A percentile compares a stretch with the other conserved stretches of the same genome.
Evolutionary conservation across 2,888 invertebrate genomes (phyloP).

Genomic region (Eutolmus rufibarbis): DNA sequence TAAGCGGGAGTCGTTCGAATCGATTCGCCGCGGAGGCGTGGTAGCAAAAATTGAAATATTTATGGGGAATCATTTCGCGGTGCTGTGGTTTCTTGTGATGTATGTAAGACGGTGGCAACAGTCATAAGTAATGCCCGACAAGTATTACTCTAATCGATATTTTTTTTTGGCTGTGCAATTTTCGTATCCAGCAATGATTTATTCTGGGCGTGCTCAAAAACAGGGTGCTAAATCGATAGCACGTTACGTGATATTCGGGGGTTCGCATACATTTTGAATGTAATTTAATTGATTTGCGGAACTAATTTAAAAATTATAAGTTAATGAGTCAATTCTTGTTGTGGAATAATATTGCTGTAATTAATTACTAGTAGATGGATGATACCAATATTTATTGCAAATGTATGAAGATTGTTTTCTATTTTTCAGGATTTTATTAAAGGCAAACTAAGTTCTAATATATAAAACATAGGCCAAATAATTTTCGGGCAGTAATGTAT

Average conservation of each 20-base stretch:
- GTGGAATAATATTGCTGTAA: background rate
- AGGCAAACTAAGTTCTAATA: no score
- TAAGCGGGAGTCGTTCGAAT: background rate
- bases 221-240: background rate
- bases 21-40: background rate
- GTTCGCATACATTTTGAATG: background rate
- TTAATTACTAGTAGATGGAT: background rate
- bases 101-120: background rate
- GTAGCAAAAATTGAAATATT: background rate
- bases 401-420: no score
- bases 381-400: no score
- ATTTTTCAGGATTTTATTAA: no score
- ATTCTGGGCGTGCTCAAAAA: background rate
- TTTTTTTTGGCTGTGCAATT: background rate
- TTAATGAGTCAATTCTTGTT: background rate
- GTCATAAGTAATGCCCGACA: background rate
- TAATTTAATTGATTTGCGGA: background rate
- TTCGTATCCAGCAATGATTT: background rate
- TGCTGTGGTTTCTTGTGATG: background rate
- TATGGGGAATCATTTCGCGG: conserved; percentile 2
- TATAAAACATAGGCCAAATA: no score
- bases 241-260: background rate
- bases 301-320: background rate
- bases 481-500: no score
- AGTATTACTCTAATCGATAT: background rate